Evolutionary conservation across 2,113 vertebrate species (phyloP), one percentile per base, ranked within the genome.

Genomic region (Cettia cetti): DNA sequence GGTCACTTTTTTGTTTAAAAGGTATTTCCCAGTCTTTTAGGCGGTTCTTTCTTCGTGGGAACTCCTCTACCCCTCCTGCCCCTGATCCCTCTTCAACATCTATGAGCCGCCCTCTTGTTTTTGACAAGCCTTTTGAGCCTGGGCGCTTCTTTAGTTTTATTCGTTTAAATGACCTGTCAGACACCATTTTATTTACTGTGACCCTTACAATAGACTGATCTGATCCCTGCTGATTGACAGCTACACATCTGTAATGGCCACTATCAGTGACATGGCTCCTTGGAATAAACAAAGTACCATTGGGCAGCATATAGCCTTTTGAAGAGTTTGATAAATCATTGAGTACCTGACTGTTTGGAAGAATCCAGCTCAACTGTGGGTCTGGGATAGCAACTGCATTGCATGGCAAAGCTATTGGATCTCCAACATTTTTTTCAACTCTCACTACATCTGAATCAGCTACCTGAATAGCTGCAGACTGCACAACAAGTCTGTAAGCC

Each of bases 171-270:
- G 93, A 97, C 81, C 85, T 93, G 79, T 96, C 82, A 9, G 97
- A 89, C 2, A 96, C 98, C 82, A 96, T 98, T 78, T 94, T 97
- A 40, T 94, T 97, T 23, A 99, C 90, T 7, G 85, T 90, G 49
- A 99, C 56, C 54, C 97, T 98, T 50, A 98, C 94, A 10, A 96
- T 94, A 57, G 98, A 86, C 3, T 98, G 97, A 76, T 99, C 99
- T 7, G 95, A 97, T 15, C 99, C 99, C 16, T 98, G 98, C 49
- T 95, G 97, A 95, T 99, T 99, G 63, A 98, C 71, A 18, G 99
- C 99, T 20, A 99, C 95, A 16, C 99, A 99, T 53, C 97, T 98
- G 95, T 99, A 99, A 95, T 98, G 86, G 28, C 99, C 99, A 39
- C 92, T 97, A 28, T 99, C 98, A 18, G 91, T 90, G 11, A 95